Evolutionary conservation across 2,113 vertebrate genomes (phyloP).

Genomic region (Morone saxatilis): DNA sequence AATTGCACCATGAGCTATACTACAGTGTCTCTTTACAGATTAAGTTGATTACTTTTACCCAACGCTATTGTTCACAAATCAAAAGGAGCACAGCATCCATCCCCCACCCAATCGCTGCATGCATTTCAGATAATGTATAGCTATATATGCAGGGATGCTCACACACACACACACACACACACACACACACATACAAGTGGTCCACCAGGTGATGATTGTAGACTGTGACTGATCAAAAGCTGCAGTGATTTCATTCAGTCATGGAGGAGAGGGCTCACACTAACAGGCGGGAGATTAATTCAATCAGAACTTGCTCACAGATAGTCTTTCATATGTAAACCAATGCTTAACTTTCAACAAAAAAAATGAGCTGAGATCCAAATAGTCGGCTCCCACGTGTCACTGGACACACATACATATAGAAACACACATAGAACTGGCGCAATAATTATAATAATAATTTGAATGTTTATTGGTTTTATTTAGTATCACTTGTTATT

Average conservation of each 20-base stretch:
- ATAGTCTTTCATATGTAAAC: slow-evolving; percentile 1
- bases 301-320: slow-evolving; percentile 15
- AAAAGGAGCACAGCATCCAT: background rate
- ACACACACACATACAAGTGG: background rate
- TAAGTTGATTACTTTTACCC: background rate
- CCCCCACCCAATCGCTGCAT: no score
- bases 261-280: background rate
- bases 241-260: slow-evolving; percentile 8
- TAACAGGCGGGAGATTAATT: slow-evolving; percentile 4
- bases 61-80: background rate
- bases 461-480: background rate
- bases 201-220: background rate
- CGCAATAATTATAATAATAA: background rate
- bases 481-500: background rate
- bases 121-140: background rate
- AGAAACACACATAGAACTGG: background rate
- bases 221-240: slow-evolving; percentile 9
- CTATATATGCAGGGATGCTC: background rate
- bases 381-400: background rate
- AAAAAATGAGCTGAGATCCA: no score
- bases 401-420: no score
- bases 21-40: slow-evolving; percentile 10
- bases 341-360: background rate
- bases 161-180: background rate
- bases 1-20: background rate